Evolutionary conservation across 1,140 invertebrate genomes (phyloP).

Genomic region (Palaemon carinicauda): DNA sequence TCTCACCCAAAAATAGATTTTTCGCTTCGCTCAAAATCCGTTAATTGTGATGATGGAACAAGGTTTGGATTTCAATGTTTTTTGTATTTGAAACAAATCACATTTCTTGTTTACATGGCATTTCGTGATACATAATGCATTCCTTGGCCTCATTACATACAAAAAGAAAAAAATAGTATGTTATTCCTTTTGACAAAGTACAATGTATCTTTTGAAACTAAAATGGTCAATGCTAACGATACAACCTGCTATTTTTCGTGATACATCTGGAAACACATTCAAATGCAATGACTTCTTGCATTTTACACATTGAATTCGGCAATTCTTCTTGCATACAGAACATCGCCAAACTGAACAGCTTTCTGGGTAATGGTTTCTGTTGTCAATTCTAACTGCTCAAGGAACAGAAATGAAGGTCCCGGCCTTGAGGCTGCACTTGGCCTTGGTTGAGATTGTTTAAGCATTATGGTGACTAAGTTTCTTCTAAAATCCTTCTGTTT

Average conservation of each 20-base stretch:
- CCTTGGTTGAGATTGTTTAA: slow-evolving; percentile 27
- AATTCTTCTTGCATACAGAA: slow-evolving; percentile 39
- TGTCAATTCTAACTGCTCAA: slow-evolving; percentile 6
- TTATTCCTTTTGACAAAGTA: no score
- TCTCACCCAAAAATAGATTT: no score
- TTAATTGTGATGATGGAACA: no score
- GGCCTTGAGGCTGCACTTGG: slow-evolving; percentile 7
- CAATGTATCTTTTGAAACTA: no score
- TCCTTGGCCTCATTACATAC: no score
- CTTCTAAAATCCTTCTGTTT: slow-evolving; percentile 20
- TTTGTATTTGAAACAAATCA: no score
- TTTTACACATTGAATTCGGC: slow-evolving; percentile 25
- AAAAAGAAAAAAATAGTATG: no score
- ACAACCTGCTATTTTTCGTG: slow-evolving; percentile 31
- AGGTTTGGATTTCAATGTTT: no score
- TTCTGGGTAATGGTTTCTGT: slow-evolving; percentile 20
- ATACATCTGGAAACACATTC: slow-evolving; percentile 23
- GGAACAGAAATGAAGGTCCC: slow-evolving; percentile 21
- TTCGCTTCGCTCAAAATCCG: no score
- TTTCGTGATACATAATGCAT: no score
- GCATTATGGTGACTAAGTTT: slow-evolving; percentile 30
- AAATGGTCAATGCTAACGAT: no score
- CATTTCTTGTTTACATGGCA: no score
- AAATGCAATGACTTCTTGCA: slow-evolving; percentile 26
- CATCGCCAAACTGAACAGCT: slow-evolving; percentile 29